A percentile compares a stretch with the other conserved stretches of the same genome.
Conservation (phyloP, 2,113 vertebrate genomes). For the Ptilonorhynchus violaceus region DNA sequence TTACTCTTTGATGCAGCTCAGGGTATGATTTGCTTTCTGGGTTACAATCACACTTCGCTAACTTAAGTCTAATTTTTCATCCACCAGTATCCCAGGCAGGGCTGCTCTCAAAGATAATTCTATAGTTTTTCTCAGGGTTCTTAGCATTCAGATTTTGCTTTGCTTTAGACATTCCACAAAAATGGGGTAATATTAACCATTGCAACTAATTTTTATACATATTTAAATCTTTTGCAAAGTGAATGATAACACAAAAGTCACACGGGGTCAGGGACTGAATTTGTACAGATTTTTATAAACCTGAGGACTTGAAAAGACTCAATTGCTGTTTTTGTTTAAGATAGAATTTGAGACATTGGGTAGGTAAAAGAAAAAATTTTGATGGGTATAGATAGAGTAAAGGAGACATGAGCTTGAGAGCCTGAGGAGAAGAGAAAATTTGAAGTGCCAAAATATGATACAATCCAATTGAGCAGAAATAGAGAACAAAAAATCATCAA, state of each 20-base stretch:
- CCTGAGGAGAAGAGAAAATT: background rate
- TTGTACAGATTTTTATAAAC: background rate
- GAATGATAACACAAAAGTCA: background rate
- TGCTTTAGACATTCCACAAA: background rate
- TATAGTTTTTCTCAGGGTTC: background rate
- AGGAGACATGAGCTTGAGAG: background rate
- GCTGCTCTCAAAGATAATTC: background rate
- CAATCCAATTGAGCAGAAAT: background rate
- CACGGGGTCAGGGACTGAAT: background rate
- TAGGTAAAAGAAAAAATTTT: background rate
- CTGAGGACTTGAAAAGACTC: background rate
- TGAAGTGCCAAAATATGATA: background rate
- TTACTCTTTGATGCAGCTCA: background rate
- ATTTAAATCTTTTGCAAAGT: background rate
- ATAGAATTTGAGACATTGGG: background rate
- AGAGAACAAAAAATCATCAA: constrained; percentile 33
- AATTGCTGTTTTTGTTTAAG: background rate
- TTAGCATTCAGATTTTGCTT: background rate
- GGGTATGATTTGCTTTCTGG: background rate
- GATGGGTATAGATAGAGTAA: background rate
- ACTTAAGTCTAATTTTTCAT: background rate
- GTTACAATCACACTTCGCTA: background rate
- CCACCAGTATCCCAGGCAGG: background rate
- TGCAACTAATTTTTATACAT: background rate
- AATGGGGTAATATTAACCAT: background rate